Evolutionary conservation across 1,140 invertebrate genomes (phyloP).

Genomic region (Lepidurus packardi): DNA sequence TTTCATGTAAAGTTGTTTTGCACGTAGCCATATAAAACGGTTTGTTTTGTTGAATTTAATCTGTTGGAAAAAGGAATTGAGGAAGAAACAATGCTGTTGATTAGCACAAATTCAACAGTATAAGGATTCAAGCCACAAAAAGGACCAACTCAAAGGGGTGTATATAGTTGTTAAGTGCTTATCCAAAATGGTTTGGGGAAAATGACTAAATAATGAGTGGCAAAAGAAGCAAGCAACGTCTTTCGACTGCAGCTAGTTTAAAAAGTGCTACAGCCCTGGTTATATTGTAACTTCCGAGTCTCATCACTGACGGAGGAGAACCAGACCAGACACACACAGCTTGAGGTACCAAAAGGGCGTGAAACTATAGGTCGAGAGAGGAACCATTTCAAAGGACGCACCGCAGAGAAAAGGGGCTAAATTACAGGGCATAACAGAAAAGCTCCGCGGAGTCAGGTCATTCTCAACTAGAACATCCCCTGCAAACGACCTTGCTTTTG

Average conservation of each 20-base stretch:
- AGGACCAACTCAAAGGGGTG: too few relatives aligned
- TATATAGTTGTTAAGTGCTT: too few relatives aligned
- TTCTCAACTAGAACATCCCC: neutral
- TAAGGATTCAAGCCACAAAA: too few relatives aligned
- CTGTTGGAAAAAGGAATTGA: too few relatives aligned
- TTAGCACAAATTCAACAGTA: too few relatives aligned
- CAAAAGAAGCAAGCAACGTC: neutral
- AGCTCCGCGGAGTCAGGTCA: neutral
- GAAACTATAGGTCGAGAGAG: neutral
- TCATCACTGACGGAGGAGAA: neutral
- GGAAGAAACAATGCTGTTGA: too few relatives aligned
- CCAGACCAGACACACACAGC: slow-evolving; percentile 10
- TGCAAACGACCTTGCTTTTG: neutral
- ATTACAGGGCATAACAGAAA: neutral
- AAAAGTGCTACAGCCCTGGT: neutral
- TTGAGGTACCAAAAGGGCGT: neutral
- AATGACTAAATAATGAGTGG: slow-evolving; percentile 5
- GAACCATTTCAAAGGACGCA: neutral
- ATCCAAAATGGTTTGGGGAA: neutral
- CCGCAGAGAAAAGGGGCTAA: slow-evolving; percentile 13
- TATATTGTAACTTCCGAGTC: neutral
- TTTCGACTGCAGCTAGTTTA: neutral
- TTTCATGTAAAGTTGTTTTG: too few relatives aligned
- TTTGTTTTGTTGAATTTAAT: too few relatives aligned
- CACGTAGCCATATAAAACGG: too few relatives aligned